Conservation (phyloP, 2,888 invertebrate genomes). For the Ormyrus thymus region DNA sequence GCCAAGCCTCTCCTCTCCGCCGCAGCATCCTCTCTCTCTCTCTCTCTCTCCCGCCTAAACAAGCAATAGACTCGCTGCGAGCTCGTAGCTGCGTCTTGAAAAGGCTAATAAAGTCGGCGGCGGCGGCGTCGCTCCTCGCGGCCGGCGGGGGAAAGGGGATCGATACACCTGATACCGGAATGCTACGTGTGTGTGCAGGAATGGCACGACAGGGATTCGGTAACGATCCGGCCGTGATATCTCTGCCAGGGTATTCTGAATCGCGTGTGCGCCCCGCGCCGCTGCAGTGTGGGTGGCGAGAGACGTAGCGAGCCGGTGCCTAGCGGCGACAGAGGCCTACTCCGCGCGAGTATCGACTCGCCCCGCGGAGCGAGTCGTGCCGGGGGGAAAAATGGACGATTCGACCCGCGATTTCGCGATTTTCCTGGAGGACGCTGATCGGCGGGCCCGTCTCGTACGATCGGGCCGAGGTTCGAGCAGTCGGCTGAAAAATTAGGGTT, state of each 20-base stretch:
- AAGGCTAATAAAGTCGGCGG: no score
- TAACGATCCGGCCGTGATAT: slow-evolving; percentile 65
- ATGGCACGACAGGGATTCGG: slow-evolving; percentile 62
- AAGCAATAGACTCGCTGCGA: no score
- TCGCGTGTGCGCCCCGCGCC: slow-evolving; percentile 57
- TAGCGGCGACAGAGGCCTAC: slow-evolving; percentile 30
- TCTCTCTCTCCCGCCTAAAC: neutral
- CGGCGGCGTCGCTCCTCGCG: neutral
- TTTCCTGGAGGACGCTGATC: no score
- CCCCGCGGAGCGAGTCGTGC: slow-evolving; percentile 18
- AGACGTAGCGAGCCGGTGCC: slow-evolving; percentile 17
- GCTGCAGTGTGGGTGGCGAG: neutral
- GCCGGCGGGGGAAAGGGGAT: neutral
- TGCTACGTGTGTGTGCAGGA: slow-evolving; percentile 31
- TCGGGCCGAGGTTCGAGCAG: no score
- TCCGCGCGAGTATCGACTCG: neutral
- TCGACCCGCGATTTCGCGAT: no score
- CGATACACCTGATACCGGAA: slow-evolving; percentile 45
- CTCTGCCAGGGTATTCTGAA: slow-evolving; percentile 61
- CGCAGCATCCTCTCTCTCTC: neutral
- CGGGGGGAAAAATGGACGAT: neutral
- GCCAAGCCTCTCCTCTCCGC: neutral
- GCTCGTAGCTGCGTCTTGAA: no score
- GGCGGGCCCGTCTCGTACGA: no score
- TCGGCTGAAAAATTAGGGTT: no score